phyloP scores from a whole-genome alignment of 1,140 invertebrate genomes.

The Trachelipus rathkii region DNA sequence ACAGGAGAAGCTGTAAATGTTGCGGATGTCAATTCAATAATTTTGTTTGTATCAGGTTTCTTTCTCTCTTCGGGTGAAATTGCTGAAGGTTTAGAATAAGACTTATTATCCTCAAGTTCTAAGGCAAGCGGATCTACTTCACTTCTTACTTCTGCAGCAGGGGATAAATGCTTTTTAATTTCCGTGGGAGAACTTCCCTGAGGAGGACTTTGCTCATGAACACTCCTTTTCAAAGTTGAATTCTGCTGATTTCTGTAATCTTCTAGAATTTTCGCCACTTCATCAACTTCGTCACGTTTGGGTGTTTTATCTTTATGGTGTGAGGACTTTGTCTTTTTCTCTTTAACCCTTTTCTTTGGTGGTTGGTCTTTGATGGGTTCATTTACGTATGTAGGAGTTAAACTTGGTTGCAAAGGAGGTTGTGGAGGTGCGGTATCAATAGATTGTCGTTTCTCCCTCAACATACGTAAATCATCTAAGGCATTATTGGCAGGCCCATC shows the following conservation, averaged over 20 bases:
- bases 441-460: constrained; percentile 73
- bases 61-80: neutral
- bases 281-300: constrained; percentile 29
- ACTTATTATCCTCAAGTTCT: neutral
- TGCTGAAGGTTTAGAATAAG: neutral
- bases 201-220: constrained; percentile 34
- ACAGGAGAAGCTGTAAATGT: constrained; percentile 28
- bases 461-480: constrained; percentile 69
- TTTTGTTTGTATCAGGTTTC: constrained; percentile 8
- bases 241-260: constrained; percentile 38
- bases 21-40: neutral
- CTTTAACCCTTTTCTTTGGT: constrained; percentile 36
- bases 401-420: constrained; percentile 20
- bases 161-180: neutral
- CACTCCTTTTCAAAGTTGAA: constrained; percentile 31
- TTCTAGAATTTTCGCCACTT: constrained; percentile 35
- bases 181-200: neutral
- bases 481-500: constrained; percentile 48
- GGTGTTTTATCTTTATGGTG: constrained; percentile 36
- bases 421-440: constrained; percentile 55
- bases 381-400: constrained; percentile 32
- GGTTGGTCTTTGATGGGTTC: constrained; percentile 38
- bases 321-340: constrained; percentile 34
- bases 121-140: neutral
- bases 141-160: neutral